Percentiles rank a stretch among this genome's conserved stretches.
These are phyloP conservation scores for Philhelius pedissequus DNA, from an alignment of 2,888 invertebrate species.

Conservation along the genomic window DNA sequence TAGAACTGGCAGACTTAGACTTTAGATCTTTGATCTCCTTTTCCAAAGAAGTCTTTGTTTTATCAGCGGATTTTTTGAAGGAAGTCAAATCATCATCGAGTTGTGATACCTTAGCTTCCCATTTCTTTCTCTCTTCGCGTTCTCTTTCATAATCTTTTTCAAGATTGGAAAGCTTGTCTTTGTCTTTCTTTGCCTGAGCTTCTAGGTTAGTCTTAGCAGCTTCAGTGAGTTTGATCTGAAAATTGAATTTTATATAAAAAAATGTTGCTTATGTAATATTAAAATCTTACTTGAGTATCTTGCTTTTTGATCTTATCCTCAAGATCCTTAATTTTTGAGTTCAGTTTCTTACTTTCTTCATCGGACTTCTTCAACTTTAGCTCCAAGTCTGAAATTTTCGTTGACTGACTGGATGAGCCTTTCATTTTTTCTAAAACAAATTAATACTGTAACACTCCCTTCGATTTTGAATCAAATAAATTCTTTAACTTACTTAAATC, in stretches of 20 bases:
- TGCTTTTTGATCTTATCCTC: conserved; percentile 80
- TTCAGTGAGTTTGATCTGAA: conserved; percentile 79
- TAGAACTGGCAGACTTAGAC: conserved; percentile 80
- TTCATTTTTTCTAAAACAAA: conserved; percentile 72
- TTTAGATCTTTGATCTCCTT: conserved; percentile 88
- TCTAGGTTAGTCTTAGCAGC: conserved; percentile 79
- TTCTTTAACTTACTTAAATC: conserved; percentile 74
- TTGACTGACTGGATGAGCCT: conserved; percentile 78
- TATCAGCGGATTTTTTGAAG: conserved; percentile 84
- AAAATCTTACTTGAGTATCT: conserved; percentile 76
- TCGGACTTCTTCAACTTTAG: conserved; percentile 84
- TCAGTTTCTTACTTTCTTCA: conserved; percentile 83
- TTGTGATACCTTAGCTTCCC: conserved; percentile 83
- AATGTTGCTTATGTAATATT: neutral
- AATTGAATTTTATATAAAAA: neutral
- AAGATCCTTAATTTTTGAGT: conserved; percentile 80
- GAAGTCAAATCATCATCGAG: conserved; percentile 81
- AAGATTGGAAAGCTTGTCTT: conserved; percentile 79
- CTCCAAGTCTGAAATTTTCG: conserved; percentile 83
- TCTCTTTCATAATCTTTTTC: conserved; percentile 84
- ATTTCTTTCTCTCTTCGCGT: conserved; percentile 83
- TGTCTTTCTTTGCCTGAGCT: conserved; percentile 79
- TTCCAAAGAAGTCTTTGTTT: conserved; percentile 84
- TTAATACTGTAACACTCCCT: neutral
- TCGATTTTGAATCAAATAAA: neutral